These are phyloP conservation scores for Alentia gelatinosa DNA, from an alignment of 2,888 invertebrate genomes.

Conservation along the genomic window DNA sequence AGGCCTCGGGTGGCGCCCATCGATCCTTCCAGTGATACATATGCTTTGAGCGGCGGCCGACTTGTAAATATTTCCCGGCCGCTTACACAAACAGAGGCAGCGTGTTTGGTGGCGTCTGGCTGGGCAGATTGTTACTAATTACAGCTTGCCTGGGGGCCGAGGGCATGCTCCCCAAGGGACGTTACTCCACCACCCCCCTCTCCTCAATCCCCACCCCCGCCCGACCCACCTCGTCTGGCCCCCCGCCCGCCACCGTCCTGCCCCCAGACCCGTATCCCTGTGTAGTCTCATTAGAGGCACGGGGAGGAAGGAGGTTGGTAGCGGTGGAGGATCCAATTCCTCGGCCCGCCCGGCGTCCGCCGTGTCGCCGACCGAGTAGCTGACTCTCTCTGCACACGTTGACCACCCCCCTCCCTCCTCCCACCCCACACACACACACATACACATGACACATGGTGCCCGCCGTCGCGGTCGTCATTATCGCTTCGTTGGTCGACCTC, in stretches of 20 bases:
- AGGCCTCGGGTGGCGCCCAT: too few relatives aligned
- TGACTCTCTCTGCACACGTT: neutral
- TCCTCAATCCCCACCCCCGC: too few relatives aligned
- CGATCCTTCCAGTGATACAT: too few relatives aligned
- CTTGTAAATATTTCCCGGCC: neutral
- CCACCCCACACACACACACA: neutral
- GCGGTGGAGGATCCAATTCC: neutral
- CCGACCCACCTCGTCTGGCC: too few relatives aligned
- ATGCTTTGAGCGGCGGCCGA: neutral
- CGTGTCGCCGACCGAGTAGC: neutral
- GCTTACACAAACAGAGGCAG: conserved; percentile 18
- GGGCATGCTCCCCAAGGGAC: too few relatives aligned
- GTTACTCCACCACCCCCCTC: too few relatives aligned
- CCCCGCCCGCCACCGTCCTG: too few relatives aligned
- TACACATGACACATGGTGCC: too few relatives aligned
- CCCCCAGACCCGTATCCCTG: too few relatives aligned
- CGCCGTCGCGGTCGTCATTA: conserved; percentile 17
- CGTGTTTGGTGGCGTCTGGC: neutral
- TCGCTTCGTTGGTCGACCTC: neutral
- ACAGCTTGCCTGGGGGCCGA: too few relatives aligned
- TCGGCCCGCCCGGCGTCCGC: neutral
- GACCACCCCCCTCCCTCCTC: neutral
- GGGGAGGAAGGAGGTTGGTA: too few relatives aligned
- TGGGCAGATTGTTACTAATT: neutral
- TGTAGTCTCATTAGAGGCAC: too few relatives aligned